phyloP scores from a whole-genome alignment of 2,113 vertebrate genomes.

The Ceuthmochares aereus region DNA sequence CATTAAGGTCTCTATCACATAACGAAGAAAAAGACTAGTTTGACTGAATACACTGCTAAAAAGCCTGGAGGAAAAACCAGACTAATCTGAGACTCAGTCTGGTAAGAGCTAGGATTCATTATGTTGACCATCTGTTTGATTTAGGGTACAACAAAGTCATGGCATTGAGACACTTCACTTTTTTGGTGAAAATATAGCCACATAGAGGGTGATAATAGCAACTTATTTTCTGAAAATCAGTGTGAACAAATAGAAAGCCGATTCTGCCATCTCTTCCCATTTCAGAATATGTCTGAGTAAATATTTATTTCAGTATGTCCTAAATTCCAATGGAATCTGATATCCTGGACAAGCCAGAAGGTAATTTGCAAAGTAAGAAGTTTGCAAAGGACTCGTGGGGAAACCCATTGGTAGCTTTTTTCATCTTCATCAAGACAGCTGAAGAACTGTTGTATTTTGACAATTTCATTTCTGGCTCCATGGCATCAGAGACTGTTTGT shows the following conservation, averaged over 20 bases:
- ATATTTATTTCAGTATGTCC: background rate
- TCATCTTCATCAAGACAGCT: background rate
- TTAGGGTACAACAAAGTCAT: background rate
- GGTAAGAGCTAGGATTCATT: background rate
- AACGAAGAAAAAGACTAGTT: background rate
- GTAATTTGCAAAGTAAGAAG: background rate
- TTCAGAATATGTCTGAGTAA: background rate
- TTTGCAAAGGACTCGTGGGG: background rate
- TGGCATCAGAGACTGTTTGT: background rate
- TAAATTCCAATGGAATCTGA: background rate
- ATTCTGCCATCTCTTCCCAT: background rate
- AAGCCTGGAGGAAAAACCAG: background rate
- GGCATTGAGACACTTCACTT: background rate
- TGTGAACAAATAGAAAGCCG: background rate
- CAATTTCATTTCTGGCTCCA: background rate
- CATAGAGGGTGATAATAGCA: background rate
- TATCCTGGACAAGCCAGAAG: background rate
- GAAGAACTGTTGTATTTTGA: background rate
- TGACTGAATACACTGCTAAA: background rate
- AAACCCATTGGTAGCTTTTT: background rate
- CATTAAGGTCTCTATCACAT: background rate
- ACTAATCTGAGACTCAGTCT: background rate
- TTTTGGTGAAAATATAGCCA: background rate
- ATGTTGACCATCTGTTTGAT: background rate
- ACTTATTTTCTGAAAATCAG: background rate